Percentiles rank a stretch among this genome's conserved stretches.
Evolutionary conservation across 1,140 invertebrate genomes (phyloP).

Genomic region (Campodea augens): DNA sequence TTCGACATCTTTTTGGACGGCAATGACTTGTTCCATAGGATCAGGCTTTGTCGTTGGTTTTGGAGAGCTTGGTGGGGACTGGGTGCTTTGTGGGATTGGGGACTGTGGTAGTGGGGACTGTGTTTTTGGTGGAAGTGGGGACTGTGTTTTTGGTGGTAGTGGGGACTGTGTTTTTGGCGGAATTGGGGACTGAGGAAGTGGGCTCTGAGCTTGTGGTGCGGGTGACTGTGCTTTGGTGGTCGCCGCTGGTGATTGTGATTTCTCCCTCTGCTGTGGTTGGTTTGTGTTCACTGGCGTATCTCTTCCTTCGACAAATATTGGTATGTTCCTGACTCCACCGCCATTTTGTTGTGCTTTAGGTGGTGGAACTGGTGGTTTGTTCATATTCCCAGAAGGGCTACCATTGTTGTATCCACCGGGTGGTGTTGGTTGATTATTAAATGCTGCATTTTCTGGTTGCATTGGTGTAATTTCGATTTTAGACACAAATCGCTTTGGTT

Average conservation of each 20-base stretch:
- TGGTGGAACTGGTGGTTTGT: neutral
- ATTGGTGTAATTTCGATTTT: slow-evolving; percentile 33
- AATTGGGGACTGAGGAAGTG: slow-evolving; percentile 10
- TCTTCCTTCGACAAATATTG: slow-evolving; percentile 66
- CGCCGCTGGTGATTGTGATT: slow-evolving; percentile 3
- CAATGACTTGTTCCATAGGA: slow-evolving; percentile 54
- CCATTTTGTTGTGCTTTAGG: slow-evolving; percentile 3
- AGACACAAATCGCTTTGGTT: slow-evolving; percentile 27
- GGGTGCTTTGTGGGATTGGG: slow-evolving; percentile 11
- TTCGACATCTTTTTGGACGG: slow-evolving; percentile 59
- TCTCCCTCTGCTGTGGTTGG: slow-evolving; percentile 14
- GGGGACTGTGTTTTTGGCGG: too few relatives aligned
- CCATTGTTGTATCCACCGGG: neutral
- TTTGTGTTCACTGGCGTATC: slow-evolving; percentile 49
- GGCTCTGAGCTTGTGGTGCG: neutral
- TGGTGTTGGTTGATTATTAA: neutral
- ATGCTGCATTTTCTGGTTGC: slow-evolving; percentile 6
- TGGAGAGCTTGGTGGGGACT: slow-evolving; percentile 11
- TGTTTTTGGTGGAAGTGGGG: slow-evolving; percentile 19
- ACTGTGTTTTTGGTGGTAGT: slow-evolving; percentile 19
- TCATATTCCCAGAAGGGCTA: too few relatives aligned
- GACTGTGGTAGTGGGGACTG: slow-evolving; percentile 14
- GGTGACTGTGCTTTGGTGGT: neutral
- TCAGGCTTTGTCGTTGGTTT: slow-evolving; percentile 22
- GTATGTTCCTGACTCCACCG: slow-evolving; percentile 51